Evolutionary conservation across 2,113 vertebrate species (phyloP).

Genomic region (Sturnira hondurensis): DNA sequence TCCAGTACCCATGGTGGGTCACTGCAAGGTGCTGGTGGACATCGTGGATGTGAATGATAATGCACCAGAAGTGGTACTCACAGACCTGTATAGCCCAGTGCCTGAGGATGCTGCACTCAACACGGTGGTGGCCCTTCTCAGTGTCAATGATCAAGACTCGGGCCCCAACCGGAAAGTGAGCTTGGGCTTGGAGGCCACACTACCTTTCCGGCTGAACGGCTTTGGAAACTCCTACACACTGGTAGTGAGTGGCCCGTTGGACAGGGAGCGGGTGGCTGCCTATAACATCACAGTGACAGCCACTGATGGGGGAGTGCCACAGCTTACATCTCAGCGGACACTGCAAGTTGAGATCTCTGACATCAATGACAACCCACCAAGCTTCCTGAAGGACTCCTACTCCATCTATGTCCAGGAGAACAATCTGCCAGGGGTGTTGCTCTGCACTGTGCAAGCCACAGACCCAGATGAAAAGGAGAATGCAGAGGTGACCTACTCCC

Average conservation of each 20-base stretch:
- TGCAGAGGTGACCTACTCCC: slow-evolving; percentile 91
- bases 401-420: slow-evolving; percentile 94
- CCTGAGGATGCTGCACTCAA: slow-evolving; percentile 90
- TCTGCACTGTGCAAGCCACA: slow-evolving; percentile 90
- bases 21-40: slow-evolving; percentile 96
- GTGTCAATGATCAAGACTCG: slow-evolving; percentile 92
- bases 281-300: slow-evolving; percentile 95
- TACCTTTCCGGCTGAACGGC: slow-evolving; percentile 93
- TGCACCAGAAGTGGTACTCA: slow-evolving; percentile 91
- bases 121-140: slow-evolving; percentile 94
- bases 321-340: slow-evolving; percentile 90
- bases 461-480: slow-evolving; percentile 91
- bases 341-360: slow-evolving; percentile 91
- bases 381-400: slow-evolving; percentile 90
- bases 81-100: slow-evolving; percentile 92
- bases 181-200: slow-evolving; percentile 85
- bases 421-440: slow-evolving; percentile 87
- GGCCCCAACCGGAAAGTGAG: slow-evolving; percentile 91
- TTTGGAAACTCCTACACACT: slow-evolving; percentile 95
- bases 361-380: slow-evolving; percentile 95
- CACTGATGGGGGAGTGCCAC: slow-evolving; percentile 88
- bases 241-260: slow-evolving; percentile 89
- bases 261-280: slow-evolving; percentile 88
- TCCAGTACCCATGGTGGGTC: slow-evolving; percentile 89
- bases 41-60: slow-evolving; percentile 96